A percentile compares a stretch with the other conserved stretches of the same genome.
Evolutionary conservation across 1,140 invertebrate genomes (phyloP).

Genomic region (Lordiphosa collinella): DNA sequence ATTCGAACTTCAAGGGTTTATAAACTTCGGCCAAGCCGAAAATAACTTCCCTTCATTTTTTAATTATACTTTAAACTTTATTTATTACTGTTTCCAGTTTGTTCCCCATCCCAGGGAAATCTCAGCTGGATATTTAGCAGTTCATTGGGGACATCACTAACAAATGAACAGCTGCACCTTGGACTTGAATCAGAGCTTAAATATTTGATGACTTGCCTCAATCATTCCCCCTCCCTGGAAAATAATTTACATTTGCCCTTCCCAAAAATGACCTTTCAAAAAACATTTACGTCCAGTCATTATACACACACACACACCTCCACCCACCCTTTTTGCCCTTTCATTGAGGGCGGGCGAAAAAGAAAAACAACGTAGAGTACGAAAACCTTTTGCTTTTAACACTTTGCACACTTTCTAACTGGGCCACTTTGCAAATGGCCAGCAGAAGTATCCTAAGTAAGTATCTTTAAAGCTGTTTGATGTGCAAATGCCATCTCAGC

Average conservation of each 20-base stretch:
- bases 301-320: constrained; percentile 19
- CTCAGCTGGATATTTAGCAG: constrained; percentile 26
- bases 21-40: too few species aligned
- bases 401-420: constrained; percentile 34
- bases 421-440: constrained; percentile 44
- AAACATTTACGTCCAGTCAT: constrained; percentile 47
- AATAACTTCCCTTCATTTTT: too few species aligned
- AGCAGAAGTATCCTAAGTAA: constrained; percentile 51
- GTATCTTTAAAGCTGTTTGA: constrained; percentile 68
- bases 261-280: constrained; percentile 53
- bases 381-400: constrained; percentile 48
- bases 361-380: constrained; percentile 7
- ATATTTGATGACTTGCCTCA: constrained; percentile 47
- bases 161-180: constrained; percentile 27
- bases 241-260: constrained; percentile 57
- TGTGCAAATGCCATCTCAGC: constrained; percentile 71
- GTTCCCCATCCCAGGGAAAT: neutral
- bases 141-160: constrained; percentile 25
- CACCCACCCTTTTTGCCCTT: constrained; percentile 21
- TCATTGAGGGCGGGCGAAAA: constrained; percentile 12
- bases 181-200: constrained; percentile 48
- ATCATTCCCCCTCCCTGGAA: constrained; percentile 2
- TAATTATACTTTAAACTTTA: too few species aligned
- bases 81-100: too few species aligned
- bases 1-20: too few species aligned